phyloP scores from a whole-genome alignment of 1,140 invertebrate genomes.

The Ceratosolen solmsi region DNA sequence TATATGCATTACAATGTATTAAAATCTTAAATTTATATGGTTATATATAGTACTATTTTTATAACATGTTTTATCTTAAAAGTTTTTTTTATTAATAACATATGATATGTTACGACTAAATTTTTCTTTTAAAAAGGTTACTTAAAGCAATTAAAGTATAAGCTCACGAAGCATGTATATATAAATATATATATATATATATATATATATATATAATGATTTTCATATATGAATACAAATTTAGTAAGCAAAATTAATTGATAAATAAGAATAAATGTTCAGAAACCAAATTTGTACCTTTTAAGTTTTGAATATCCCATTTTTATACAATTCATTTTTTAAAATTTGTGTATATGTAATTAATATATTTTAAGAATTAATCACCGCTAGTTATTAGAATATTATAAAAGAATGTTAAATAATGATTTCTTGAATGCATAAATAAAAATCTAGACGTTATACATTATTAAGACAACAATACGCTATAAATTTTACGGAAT shows the following conservation, averaged over 20 bases:
- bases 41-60: too few relatives aligned
- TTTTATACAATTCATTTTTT: not conserved
- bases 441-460: slow-evolving; percentile 31
- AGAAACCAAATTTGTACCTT: not conserved
- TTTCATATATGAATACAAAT: not conserved
- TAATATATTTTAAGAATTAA: slow-evolving; percentile 21
- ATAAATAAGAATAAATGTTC: not conserved
- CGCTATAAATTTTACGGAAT: slow-evolving; percentile 35
- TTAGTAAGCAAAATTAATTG: not conserved
- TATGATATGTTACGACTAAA: too few relatives aligned
- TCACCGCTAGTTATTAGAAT: not conserved
- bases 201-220: too few relatives aligned
- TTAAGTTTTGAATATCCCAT: too few relatives aligned
- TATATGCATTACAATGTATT: too few relatives aligned
- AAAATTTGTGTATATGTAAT: slow-evolving; percentile 28
- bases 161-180: too few relatives aligned
- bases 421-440: slow-evolving; percentile 13
- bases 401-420: slow-evolving; percentile 11
- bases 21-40: too few relatives aligned
- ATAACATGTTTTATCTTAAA: too few relatives aligned
- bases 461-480: slow-evolving; percentile 38
- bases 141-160: too few relatives aligned
- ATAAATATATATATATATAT: too few relatives aligned
- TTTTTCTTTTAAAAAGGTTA: too few relatives aligned
- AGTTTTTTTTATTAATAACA: too few relatives aligned